Conservation (phyloP, 1,140 invertebrate species). For the Aphis gossypii region DNA sequence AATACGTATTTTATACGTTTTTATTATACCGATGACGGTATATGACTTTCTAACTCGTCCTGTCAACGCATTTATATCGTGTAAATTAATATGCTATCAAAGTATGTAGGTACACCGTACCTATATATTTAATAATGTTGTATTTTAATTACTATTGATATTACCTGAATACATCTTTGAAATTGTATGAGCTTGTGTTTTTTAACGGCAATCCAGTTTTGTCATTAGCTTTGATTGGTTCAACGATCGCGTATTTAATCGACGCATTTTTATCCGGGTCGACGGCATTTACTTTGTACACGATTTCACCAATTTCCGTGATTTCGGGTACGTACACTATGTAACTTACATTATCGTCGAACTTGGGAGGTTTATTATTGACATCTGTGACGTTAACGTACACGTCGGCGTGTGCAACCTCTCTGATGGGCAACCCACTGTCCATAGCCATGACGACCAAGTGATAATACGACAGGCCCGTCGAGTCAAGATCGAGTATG, state of each 20-base stretch:
- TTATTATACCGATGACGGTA: background rate
- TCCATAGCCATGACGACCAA: constrained; percentile 78
- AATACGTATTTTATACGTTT: background rate
- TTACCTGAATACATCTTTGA: constrained; percentile 44
- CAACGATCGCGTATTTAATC: constrained; percentile 74
- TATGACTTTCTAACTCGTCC: background rate
- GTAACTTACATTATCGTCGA: constrained; percentile 71
- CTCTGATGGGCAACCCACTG: constrained; percentile 75
- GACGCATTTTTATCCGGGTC: constrained; percentile 76
- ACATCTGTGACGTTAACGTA: constrained; percentile 79
- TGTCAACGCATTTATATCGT: background rate
- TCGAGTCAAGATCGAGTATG: constrained; percentile 74
- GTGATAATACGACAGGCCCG: constrained; percentile 71
- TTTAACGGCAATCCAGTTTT: constrained; percentile 77
- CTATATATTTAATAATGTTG: background rate
- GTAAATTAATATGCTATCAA: background rate
- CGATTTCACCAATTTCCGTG: constrained; percentile 70
- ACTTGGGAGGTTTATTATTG: constrained; percentile 83
- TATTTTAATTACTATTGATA: background rate
- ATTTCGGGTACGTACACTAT: constrained; percentile 77
- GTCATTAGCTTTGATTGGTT: constrained; percentile 75
- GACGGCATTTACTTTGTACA: constrained; percentile 72
- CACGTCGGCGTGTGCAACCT: constrained; percentile 78
- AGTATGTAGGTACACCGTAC: background rate
- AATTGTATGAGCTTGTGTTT: constrained; percentile 61